Evolutionary conservation across 2,888 invertebrate genomes (phyloP), one percentile per base, ranked within the genome.

Genomic region (Anthoptus insignis): DNA sequence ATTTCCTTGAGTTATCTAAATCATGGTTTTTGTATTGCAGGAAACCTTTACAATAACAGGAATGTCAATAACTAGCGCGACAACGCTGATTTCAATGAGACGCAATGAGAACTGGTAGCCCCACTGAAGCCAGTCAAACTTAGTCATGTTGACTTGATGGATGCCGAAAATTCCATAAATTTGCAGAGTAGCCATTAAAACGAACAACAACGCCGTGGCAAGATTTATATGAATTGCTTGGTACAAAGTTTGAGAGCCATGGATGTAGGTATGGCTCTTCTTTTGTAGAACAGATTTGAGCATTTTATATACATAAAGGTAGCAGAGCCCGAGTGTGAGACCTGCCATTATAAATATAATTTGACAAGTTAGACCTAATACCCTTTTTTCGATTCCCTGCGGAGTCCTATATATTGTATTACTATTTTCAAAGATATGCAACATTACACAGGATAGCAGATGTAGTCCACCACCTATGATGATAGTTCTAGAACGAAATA

Each of bases 221-320:
- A 99, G 95, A 58, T 98, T 98, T 67, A 98, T 97, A 74, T 98
- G 97, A 61, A 98, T 97, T 2, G 98, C 98, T 77, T 98, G 96
- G 66, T 97, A 97, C 39, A 98, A 93, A 84, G 97, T 97, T 77
- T 96, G 96, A 79, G 96, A 96, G 64, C 97, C 96, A 74, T 97
- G 97, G 63, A 96, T 96, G 76, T 97, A 96, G 64, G 97, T 97
- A 79, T 97, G 97, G 39, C 96, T 96, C 81, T 97, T 97, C 81
- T 96, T 96, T 65, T 96, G 95, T 34, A 97, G 86, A 47, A 97
- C 95, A 66, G 96, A 95, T 80, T 96, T 96, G 52, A 97, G 94
- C 74, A 96, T 96, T 73, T 96, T 95, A 86, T 97, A 98, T 67
- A 97, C 94, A 86, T 97, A 97, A 61, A 98, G 94, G 86, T 98